Evolutionary conservation across 37 sponge, comb jelly and placozoan genomes (phyloP), one percentile per base, ranked within the genome.

Genomic region (Chondrosia reniformis): DNA sequence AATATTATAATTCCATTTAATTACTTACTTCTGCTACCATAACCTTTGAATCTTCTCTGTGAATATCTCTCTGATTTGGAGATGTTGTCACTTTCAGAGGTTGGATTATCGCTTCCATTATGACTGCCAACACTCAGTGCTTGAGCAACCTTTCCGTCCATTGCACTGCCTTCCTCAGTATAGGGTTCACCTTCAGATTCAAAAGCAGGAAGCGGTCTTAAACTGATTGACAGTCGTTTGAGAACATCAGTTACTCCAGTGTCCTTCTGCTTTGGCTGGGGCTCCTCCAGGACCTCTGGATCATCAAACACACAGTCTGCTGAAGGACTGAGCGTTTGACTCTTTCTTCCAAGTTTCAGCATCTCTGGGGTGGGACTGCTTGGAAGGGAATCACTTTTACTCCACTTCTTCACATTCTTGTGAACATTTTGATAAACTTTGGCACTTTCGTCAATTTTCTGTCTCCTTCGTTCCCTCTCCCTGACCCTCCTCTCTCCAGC

Each of bases 131-230:
- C 24, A 24, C 42, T 36, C 22, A 69, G 38, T 4, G 72, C 72
- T 25, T 34, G 43, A 3, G 72, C 44, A 25, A 31, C 9, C 19
- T 22, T 8, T 22, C 42, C 42, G 24, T 69, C 72, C 1, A 10
- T 2, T 17, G 36, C 61, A 13, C 61, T 24, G 41, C 22, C 43
- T 34, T 40, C 43, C 43, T 69, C 42, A 19, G 41, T 13, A 1
- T 25, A 24, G 17, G 43, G 1, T 4, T 40, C 0, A 13, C 72
- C 43, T 1, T 69, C 72, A 39, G 39, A 41, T 25, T 69, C 72
- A 69, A 69, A 69, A 1, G 72, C 72, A 69, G 72, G 72, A 12
- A 69, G 72, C n/a, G 72, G 72, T n/a, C 72, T 41, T 9, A 69
- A 34, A 24, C 44, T 43, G 43, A 69, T 69, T 19, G 72, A 69